Conservation (phyloP, 35 echinoderm and acorn worm genomes). For the Lytechinus variegatus region DNA sequence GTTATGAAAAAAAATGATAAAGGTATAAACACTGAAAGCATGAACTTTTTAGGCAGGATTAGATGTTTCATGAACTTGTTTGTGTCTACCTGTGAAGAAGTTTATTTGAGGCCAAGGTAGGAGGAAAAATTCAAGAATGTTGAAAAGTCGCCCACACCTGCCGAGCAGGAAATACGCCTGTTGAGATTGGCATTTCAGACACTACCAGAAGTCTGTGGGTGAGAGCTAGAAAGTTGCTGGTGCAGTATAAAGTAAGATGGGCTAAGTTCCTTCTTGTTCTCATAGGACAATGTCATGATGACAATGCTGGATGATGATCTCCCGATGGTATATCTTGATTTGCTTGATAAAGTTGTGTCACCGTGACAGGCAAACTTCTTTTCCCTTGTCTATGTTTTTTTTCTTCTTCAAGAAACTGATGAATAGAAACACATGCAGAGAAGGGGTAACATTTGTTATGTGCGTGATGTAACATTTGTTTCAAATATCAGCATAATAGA, state of each 20-base stretch:
- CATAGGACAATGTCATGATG: background rate
- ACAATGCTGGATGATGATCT: background rate
- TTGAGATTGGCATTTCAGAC: conserved; percentile 2
- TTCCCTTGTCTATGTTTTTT: background rate
- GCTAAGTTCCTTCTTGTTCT: background rate
- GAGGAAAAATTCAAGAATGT: background rate
- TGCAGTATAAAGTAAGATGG: background rate
- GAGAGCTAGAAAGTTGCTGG: background rate
- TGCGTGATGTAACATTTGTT: background rate
- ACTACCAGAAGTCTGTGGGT: background rate
- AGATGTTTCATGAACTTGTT: background rate
- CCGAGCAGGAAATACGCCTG: background rate
- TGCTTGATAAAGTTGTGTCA: background rate
- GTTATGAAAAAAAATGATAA: too few relatives aligned
- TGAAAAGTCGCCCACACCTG: background rate
- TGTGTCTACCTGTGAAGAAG: background rate
- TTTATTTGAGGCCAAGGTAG: background rate
- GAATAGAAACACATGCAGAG: background rate
- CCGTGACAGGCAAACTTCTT: background rate
- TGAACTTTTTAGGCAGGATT: background rate
- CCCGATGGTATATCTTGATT: background rate
- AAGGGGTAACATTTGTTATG: background rate
- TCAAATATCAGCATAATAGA: too few relatives aligned
- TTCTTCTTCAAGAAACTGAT: background rate
- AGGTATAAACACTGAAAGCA: too few relatives aligned